Base-by-base conservation (phyloP, 2,113 vertebrate genomes). In the Stercorarius parasiticus region DNA sequence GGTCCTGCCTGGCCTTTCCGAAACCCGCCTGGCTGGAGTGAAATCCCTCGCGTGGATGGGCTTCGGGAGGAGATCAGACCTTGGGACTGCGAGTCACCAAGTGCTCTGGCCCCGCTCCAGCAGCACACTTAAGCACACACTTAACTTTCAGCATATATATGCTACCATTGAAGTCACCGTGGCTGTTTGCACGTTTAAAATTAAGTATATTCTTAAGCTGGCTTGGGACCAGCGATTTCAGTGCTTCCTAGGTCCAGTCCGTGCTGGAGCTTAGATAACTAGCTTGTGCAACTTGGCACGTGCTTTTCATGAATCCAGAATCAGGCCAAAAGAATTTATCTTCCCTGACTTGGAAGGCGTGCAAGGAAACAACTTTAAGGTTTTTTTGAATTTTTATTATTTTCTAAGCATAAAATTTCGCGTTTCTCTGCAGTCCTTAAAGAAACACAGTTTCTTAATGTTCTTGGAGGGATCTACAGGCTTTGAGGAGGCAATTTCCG, bases 201-300 rank as follows among this genome's bases (percentile, higher is more conserved):
- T 76, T 86, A 49, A 95, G 80, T 72, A 18, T 91, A 92, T 76
- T 78, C 93, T 95, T 93, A 85, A 93, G 86, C 80, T 97, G 97
- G 94, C 91, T 53, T 58, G n/a, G 36, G 22, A 82, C 93, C 94
- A 96, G 93, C 61, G 91, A 43, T 84, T 81, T 79, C 91, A 89
- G 91, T 40, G 91, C 62, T 82, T 49, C 89, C 70, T 84, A 82
- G 88, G 94, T 93, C 94, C 94, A 45, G 78, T 85, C 65, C 70
- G 89, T 84, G 95, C 78, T 72, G 91, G 89, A 89, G 94, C 82
- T 82, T n/a, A 72, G 94, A 82, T 89, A 95, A 90, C 89, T 90
- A 47, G 61, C 91, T 95, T 42, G 13, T 94, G 70, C 87, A 87
- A 34, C 94, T 97, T 95, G 83, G 91, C 96, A 25, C 13, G 0